Evolutionary conservation across 2,888 invertebrate species (phyloP).

Genomic region (Sisyra terminalis): DNA sequence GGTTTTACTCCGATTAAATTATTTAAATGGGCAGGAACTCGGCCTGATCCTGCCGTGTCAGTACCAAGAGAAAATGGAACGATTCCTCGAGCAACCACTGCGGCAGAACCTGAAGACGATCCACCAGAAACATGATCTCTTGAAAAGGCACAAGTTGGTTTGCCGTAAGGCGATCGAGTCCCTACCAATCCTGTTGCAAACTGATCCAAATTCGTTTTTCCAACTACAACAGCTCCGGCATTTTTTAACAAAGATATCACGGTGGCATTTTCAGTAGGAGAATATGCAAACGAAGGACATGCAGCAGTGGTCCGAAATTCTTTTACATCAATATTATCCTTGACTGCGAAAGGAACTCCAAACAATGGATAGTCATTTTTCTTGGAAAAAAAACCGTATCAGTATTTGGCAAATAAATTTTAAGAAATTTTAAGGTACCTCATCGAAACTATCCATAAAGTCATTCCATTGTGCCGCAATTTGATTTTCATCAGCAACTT

Average conservation of each 20-base stretch:
- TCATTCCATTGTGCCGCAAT: neutral
- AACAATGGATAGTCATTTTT: slow-evolving; percentile 31
- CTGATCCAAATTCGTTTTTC: slow-evolving; percentile 96
- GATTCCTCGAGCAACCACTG: slow-evolving; percentile 1
- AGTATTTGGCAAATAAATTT: neutral
- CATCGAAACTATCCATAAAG: neutral
- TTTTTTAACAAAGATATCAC: slow-evolving; percentile 58
- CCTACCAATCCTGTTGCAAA: slow-evolving; percentile 77
- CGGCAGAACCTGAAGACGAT: neutral
- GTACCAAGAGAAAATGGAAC: slow-evolving; percentile 1
- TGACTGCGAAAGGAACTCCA: slow-evolving; percentile 77
- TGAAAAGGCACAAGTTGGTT: neutral
- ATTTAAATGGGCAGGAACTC: slow-evolving; percentile 2
- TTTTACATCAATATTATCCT: slow-evolving; percentile 86
- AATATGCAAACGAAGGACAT: slow-evolving; percentile 56
- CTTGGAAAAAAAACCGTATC: no score
- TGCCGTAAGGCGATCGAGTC: slow-evolving; percentile 1
- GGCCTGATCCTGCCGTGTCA: slow-evolving; percentile 2
- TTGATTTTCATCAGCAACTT: neutral
- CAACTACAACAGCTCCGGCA: slow-evolving; percentile 69
- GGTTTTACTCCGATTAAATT: slow-evolving; percentile 3
- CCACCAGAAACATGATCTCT: neutral
- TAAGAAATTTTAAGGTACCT: neutral
- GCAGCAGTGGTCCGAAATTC: slow-evolving; percentile 63
- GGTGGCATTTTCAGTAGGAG: slow-evolving; percentile 47